These are phyloP conservation scores for Cosmorhoe ocellata DNA, from an alignment of 2,888 invertebrate genomes.

Conservation along the genomic window DNA sequence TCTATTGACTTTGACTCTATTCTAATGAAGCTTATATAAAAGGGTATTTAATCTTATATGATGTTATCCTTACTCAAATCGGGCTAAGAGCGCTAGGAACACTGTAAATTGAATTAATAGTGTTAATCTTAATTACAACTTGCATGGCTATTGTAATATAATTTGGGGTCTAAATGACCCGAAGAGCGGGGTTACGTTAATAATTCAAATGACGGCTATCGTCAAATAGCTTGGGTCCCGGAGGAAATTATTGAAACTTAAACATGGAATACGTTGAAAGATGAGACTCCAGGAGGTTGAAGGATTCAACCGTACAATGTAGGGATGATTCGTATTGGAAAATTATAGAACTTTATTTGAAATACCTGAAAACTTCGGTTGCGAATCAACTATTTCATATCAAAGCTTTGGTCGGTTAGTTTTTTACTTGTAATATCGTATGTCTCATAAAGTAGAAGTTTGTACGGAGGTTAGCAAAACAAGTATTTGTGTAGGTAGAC, in stretches of 20 bases:
- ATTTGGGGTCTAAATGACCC: constrained; percentile 51
- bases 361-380: no score
- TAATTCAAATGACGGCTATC: constrained; percentile 66
- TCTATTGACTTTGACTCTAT: not conserved
- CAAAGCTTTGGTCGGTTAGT: no score
- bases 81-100: not conserved
- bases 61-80: not conserved
- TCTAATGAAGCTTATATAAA: no score
- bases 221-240: constrained; percentile 64
- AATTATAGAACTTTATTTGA: no score
- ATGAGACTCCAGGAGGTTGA: constrained; percentile 24
- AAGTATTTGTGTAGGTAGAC: no score
- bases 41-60: not conserved
- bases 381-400: no score
- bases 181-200: constrained; percentile 54
- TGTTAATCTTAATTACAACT: constrained; percentile 24
- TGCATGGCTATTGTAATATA: constrained; percentile 38
- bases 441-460: no score
- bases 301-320: constrained; percentile 49
- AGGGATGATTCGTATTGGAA: no score
- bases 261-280: constrained; percentile 50
- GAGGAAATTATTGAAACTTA: constrained; percentile 76
- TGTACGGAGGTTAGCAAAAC: no score
- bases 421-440: no score
- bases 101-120: constrained; percentile 12